Percentiles rank a stretch among this genome's conserved stretches.
phyloP scores from a whole-genome alignment of 1,140 invertebrate genomes.

The Potamilus streckersoni region DNA sequence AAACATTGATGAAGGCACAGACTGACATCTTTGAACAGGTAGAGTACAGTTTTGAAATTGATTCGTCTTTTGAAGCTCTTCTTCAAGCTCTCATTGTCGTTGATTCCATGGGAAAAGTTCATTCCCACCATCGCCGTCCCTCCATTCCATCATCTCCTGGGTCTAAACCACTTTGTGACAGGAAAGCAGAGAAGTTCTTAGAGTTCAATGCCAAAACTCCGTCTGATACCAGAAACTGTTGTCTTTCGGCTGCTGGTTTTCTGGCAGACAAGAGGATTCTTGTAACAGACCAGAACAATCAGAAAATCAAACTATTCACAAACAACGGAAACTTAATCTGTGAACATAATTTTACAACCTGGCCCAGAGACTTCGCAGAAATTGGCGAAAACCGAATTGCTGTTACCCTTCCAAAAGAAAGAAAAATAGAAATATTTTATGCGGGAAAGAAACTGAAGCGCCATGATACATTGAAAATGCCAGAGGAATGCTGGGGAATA shows the following conservation, averaged over 20 bases:
- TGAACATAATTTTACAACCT: constrained; percentile 26
- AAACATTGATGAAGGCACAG: constrained; percentile 24
- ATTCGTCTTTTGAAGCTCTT: constrained; percentile 21
- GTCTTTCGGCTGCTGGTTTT: constrained; percentile 23
- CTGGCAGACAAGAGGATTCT: constrained; percentile 22
- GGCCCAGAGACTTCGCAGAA: constrained; percentile 31
- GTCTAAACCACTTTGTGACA: constrained; percentile 19
- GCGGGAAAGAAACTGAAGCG: constrained; percentile 27
- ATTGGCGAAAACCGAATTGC: constrained; percentile 26
- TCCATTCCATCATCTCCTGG: constrained; percentile 28
- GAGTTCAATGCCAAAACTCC: constrained; percentile 30
- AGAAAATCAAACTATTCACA: constrained; percentile 30
- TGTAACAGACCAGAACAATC: constrained; percentile 28
- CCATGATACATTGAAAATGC: constrained; percentile 25
- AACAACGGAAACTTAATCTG: constrained; percentile 18
- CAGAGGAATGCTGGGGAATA: constrained; percentile 32
- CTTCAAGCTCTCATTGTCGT: constrained; percentile 30
- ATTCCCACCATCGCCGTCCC: constrained; percentile 22
- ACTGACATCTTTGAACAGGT: constrained; percentile 20
- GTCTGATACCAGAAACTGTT: constrained; percentile 27
- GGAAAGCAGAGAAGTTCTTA: constrained; percentile 18
- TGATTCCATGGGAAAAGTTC: constrained; percentile 23
- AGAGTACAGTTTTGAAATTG: constrained; percentile 33
- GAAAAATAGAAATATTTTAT: constrained; percentile 31
- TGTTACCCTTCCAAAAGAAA: constrained; percentile 25